Base-by-base conservation (phyloP, 2,888 invertebrate genomes). In the Tinea semifulvella region DNA sequence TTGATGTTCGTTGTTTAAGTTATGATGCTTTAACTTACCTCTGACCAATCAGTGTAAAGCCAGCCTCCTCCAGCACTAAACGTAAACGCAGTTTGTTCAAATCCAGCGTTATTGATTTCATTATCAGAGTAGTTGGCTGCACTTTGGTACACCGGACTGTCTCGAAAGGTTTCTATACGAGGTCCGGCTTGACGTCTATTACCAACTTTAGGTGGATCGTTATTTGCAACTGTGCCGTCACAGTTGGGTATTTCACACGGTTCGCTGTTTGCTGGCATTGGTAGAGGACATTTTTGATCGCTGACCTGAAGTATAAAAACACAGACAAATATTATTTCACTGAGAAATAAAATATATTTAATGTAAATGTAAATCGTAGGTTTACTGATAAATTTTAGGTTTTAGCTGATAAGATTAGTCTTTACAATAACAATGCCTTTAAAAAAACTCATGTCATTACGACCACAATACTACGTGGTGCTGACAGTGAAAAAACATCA, bases 11-110 rank as follows among this genome's bases (percentile, higher is more conserved):
- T n/a, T n/a, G n/a, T n/a, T n/a, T n/a, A n/a, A n/a, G n/a, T n/a
- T n/a, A n/a, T n/a, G n/a, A n/a, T n/a, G n/a, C n/a, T n/a, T n/a
- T n/a, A n/a, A n/a, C 11, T 42, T 56, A 85, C 85, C 66, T 84
- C 75, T 19, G 83, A 82, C 85, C 85, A 86, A 20, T 84, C 84
- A 0, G 85, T 84, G 51, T 83, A 85, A 25, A 85, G 65, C 85
- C 85, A 86, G 40, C 84, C 80, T 8, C 74, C 77, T 31, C 64
- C 64, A 11, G 69, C 75, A 44, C 62, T 75, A 48, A 65, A 72
- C 42, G 61, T 70, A 47, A 64, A 80, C 10, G 63, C 61, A 11
- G 8, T 40, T n/a, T 36, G 22, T 11, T 40, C 40, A 0, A 68
- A 63, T 27, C 67, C 63, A 16, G 62, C 55, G 0, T 68, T 56